Evolutionary conservation across 2,888 invertebrate species (phyloP), one percentile per base, ranked within the genome.

Genomic region (Mesodorylaimus sp.): DNA sequence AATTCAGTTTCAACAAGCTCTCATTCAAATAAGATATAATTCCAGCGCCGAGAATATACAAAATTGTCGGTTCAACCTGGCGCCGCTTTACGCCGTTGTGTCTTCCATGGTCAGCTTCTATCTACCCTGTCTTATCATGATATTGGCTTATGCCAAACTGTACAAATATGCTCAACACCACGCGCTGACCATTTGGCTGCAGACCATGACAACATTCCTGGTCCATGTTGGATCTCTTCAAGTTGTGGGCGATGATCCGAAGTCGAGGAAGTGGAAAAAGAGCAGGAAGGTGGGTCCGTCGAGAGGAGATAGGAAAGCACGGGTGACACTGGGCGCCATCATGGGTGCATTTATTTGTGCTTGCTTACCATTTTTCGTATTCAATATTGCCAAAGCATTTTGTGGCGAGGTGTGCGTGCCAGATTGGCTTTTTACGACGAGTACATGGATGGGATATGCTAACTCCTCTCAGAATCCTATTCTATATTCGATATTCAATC

Each of bases 331-430:
- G 32, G 95, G 95, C 50, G 84, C 97, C 56, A 95, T 97, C 60
- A 93, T 95, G 88, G 91, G 91, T 19, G 87, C 89, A 13, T 76
- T 95, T 70, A 79, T 95, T 3, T 78, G 91, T 52, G 95, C 93
- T 70, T 95, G 95, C 93, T 85, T 88, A 55, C 95, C 95, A 1
- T 97, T 97, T 74, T 97, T 97, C 74, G 87, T 88, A 69, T 85
- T 95, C 56, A 97, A 97, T 69, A 88, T 97, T 52, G 82, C 87
- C 29, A 83, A 87, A 50, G 88, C 91, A 3, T 89, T 88, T 68
- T 91, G 91, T 74, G 86, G 87, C 69, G n/a, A n/a, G n/a, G n/a
- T n/a, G n/a, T 91, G 91, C 73, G 86, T 93, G 66, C 85, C 88
- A 37, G 81, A 81, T 66, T 75, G 80, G 67, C 79, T 78, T 29